Evolutionary conservation across 2,888 invertebrate species (phyloP), one percentile per base, ranked within the genome.

Genomic region (Agrotis puta): DNA sequence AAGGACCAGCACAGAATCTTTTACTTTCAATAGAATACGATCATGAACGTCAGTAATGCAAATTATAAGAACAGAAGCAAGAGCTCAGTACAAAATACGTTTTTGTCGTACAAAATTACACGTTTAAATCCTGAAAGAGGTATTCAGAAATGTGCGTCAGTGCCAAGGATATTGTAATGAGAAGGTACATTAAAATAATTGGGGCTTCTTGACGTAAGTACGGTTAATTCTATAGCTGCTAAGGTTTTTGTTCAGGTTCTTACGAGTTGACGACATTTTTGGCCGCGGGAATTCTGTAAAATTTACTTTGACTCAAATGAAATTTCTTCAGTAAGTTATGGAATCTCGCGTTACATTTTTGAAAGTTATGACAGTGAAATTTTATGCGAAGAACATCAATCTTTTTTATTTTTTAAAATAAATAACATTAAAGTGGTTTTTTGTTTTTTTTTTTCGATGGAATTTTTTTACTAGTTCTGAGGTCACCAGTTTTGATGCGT

Each of bases 101-200:
- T 62, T 64, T 66, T 66, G 61, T 69, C 39, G 62, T 45, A 61
- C 62, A 62, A 81, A 84, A 79, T 79, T 75, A 72, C 68, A 54
- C 53, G 33, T 57, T 75, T 58, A 59, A 78, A 64, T 65, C 48
- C 57, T 78, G 57, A 79, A 79, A 77, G 65, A 56, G 57, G 68
- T 63, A 47, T 58, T 65, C 56, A 57, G 51, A 58, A 22, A 53
- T 65, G 48, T 66, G 64, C 58, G 61, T 61, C 50, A 68, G 63
- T 59, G 43, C 79, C 78, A 72, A 72, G 74, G 79, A 82, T 85
- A 82, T 76, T 64, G 65, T 79, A 75, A 82, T 68, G 62, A 77
- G 74, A 64, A 54, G 70, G 79, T 57, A 82, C 76, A 82, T 83
- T 83, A 82, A 71, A 82, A 82, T 83, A 82, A 83, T 84, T 83